A percentile compares a stretch with the other conserved stretches of the same genome.
phyloP scores from a whole-genome alignment of 1,140 invertebrate species.

The Hormaphis cornu region DNA sequence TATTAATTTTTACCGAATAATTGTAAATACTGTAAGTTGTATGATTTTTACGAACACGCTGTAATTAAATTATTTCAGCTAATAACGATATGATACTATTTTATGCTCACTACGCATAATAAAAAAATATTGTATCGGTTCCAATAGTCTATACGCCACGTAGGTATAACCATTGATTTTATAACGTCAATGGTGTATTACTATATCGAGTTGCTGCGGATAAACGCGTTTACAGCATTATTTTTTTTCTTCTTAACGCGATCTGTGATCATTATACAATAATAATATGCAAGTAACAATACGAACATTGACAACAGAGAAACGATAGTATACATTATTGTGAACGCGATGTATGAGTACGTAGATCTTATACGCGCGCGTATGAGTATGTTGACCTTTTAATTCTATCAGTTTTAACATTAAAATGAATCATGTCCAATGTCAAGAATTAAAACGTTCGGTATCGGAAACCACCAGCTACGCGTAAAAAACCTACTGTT shows the following conservation, averaged over 20 bases:
- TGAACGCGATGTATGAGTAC: neutral
- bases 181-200: too few relatives aligned
- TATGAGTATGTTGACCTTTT: slow-evolving; percentile 3
- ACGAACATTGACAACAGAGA: neutral
- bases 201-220: neutral
- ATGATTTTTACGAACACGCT: too few relatives aligned
- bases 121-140: too few relatives aligned
- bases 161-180: too few relatives aligned
- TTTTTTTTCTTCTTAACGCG: neutral
- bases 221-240: neutral
- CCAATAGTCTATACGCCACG: too few relatives aligned
- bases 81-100: too few relatives aligned
- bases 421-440: neutral
- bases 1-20: too few relatives aligned
- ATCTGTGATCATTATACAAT: neutral
- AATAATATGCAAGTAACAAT: too few relatives aligned
- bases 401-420: neutral
- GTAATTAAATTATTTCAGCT: too few relatives aligned
- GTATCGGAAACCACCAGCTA: neutral
- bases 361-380: neutral
- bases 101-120: too few relatives aligned
- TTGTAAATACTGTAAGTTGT: too few relatives aligned
- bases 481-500: too few relatives aligned
- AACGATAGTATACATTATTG: neutral
- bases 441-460: neutral